Percentiles rank a stretch among this genome's conserved stretches.
Conservation (phyloP, 2,888 invertebrate genomes). For the Ecdyonurus torrentis region DNA sequence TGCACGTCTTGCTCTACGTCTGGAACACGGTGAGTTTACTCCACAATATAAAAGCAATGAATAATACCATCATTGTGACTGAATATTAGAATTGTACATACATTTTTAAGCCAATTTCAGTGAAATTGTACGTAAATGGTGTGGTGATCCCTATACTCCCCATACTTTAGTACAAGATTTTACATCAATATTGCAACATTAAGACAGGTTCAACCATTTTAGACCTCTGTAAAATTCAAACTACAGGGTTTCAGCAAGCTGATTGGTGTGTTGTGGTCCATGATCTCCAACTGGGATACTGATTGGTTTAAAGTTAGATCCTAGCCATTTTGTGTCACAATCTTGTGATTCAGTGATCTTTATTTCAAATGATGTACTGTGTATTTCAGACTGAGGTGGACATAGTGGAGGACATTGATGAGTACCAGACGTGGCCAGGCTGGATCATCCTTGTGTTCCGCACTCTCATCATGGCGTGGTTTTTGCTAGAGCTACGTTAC, state of each 20-base stretch:
- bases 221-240: neutral
- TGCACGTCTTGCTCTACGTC: conserved; percentile 81
- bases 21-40: conserved; percentile 96
- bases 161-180: too few species aligned
- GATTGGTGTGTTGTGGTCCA: too few species aligned
- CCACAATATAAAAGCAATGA: too few species aligned
- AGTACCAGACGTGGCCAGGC: conserved; percentile 96
- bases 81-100: too few species aligned
- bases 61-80: too few species aligned
- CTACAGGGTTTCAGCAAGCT: too few species aligned
- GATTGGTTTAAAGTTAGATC: neutral
- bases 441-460: conserved; percentile 82
- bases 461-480: conserved; percentile 77
- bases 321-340: neutral
- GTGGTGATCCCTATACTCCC: too few species aligned
- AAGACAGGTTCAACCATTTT: too few species aligned
- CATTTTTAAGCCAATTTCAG: too few species aligned
- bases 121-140: too few species aligned
- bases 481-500: conserved; percentile 42
- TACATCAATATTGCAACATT: too few species aligned
- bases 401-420: conserved; percentile 88
- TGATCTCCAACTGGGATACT: neutral
- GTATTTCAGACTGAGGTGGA: conserved; percentile 77
- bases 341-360: neutral
- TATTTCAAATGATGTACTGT: neutral